Base-by-base conservation (phyloP, 2,797 vertebrate genomes). In the Cirrhinus mrigala region DNA sequence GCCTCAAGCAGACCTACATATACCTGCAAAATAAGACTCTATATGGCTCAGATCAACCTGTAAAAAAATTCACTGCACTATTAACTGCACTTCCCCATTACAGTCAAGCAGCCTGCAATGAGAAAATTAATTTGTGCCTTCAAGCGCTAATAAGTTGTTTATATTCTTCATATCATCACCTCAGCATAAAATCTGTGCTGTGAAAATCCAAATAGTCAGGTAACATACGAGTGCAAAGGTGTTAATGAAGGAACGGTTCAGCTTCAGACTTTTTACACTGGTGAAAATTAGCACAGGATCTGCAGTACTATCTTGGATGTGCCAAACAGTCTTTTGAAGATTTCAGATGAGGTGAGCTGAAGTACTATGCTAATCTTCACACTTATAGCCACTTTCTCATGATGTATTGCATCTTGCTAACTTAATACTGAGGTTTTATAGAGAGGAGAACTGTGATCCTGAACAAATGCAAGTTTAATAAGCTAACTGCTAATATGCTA, bases 61-160 rank as follows among this genome's bases (percentile, higher is more conserved):
- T 68, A 37, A 37, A 60, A 37, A 37, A 68, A 68, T 40, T 40
- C 33, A 40, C 64, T 18, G 29, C n/a, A n/a, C n/a, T 24, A 64
- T 46, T 85, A 81, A 82, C 77, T 86, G 62, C 50, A 66, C 44
- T 1, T 40, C 27, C 68, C 64, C 6, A 56, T 79, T 71, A 89
- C 76, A 83, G 81, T 84, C 86, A 81, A 77, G 60, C 52, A 77
- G 73, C 52, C 58, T 69, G 56, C 54, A 75, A 83, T 74, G 79
- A 50, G 74, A 66, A 86, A 84, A 89, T 89, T 29, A 44, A 83
- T 87, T 83, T 82, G 69, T 58, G 69, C 73, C 52, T 79, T 58
- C 16, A 24, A 82, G 82, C 40, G 68, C 78, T 87, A 88, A 37
- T 37, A 40, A 82, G 62, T 50, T 89, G 54, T 84, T 85, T 86